Evolutionary conservation across 2,113 vertebrate genomes (phyloP).

Genomic region (Bubalus kerabau): DNA sequence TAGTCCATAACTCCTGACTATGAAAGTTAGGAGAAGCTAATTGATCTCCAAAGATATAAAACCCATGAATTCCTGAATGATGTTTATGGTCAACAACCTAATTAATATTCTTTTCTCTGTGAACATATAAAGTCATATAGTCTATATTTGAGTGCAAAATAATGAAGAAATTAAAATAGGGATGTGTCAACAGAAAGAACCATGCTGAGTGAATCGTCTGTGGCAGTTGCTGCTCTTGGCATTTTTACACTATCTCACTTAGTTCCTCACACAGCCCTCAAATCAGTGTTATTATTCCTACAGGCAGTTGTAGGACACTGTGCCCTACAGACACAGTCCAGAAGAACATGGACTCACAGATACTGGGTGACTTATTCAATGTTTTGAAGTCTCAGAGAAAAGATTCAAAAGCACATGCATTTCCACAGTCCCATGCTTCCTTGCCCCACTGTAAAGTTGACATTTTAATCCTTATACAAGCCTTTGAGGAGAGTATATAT

Average conservation of each 20-base stretch:
- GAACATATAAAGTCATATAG: not conserved
- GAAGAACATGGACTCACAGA: not conserved
- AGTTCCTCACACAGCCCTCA: not conserved
- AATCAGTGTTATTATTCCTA: not conserved
- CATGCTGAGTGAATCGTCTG: not conserved
- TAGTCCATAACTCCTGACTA: not conserved
- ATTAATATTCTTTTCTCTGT: not conserved
- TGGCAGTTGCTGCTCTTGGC: not conserved
- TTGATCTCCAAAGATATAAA: not conserved
- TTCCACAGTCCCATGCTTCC: not conserved
- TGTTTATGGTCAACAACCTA: not conserved
- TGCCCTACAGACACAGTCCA: not conserved
- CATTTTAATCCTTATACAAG: not conserved
- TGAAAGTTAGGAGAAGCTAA: not conserved
- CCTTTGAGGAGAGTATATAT: not conserved
- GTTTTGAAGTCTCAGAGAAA: not conserved
- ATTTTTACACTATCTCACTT: not conserved
- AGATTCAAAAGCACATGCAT: not conserved
- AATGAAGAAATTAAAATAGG: not conserved
- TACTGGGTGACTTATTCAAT: not conserved
- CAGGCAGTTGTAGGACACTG: not conserved
- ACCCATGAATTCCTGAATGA: not conserved
- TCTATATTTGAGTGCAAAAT: not conserved
- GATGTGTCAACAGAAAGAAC: not conserved
- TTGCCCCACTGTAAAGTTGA: not conserved